These are phyloP conservation scores for Folsomia manolachei DNA, from an alignment of 2,888 invertebrate species.

Conservation along the genomic window DNA sequence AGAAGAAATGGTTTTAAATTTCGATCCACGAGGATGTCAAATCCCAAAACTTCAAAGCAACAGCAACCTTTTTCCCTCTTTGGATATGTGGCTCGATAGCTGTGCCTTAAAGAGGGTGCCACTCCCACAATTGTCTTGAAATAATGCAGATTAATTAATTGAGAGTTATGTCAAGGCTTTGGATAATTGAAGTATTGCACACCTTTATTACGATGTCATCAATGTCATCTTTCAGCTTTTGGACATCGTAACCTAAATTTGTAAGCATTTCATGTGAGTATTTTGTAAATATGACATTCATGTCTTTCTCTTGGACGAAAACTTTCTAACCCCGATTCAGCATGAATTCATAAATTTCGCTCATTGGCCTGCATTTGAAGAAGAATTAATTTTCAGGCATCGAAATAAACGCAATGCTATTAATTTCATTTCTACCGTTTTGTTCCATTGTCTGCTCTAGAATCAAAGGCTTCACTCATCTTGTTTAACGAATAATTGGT, in stretches of 20 bases:
- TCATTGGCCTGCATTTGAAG: background rate
- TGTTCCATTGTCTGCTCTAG: constrained; percentile 81
- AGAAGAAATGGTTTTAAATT: constrained; percentile 79
- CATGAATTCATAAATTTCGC: background rate
- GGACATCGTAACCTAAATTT: constrained; percentile 65
- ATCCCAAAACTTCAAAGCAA: constrained; percentile 88
- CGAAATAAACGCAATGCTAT: background rate
- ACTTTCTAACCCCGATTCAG: background rate
- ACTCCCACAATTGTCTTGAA: constrained; percentile 73
- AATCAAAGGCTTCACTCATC: constrained; percentile 74
- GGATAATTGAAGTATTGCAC: no score
- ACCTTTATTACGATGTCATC: constrained; percentile 90
- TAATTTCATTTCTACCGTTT: constrained; percentile 64
- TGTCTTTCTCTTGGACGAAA: no score
- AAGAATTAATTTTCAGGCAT: background rate
- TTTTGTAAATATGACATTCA: background rate
- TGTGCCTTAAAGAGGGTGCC: constrained; percentile 80
- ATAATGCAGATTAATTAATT: no score
- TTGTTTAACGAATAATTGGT: constrained; percentile 94
- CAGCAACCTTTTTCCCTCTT: constrained; percentile 78
- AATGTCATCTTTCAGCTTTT: constrained; percentile 74
- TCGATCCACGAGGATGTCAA: constrained; percentile 82
- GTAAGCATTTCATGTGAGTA: background rate
- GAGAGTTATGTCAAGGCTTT: no score
- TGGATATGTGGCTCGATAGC: constrained; percentile 81